phyloP scores from a whole-genome alignment of 1,140 invertebrate species.

The Camponotus pennsylvanicus region DNA sequence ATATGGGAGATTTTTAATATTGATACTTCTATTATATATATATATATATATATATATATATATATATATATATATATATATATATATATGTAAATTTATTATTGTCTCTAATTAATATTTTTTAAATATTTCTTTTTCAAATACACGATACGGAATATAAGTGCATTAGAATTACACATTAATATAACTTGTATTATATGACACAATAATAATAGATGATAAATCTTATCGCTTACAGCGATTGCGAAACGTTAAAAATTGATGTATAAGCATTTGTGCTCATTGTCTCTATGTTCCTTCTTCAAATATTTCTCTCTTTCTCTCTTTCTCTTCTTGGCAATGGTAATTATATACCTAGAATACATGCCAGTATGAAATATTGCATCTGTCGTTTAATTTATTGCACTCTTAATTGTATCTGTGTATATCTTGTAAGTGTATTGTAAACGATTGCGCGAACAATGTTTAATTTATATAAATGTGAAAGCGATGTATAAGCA shows the following conservation, averaged over 20 bases:
- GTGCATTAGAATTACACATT: conserved; percentile 20
- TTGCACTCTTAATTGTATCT: conserved; percentile 39
- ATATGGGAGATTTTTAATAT: not conserved
- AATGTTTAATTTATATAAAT: conserved; percentile 66
- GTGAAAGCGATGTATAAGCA: conserved; percentile 29
- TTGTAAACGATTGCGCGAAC: conserved; percentile 60
- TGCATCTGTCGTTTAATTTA: conserved; percentile 60
- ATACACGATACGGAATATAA: not conserved
- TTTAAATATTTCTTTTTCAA: not conserved
- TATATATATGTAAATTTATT: not conserved
- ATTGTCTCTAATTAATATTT: not conserved
- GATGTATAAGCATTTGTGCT: not conserved
- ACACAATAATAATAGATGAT: conserved; percentile 19
- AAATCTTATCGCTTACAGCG: not conserved
- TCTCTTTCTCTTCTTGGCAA: not conserved
- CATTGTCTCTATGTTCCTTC: conserved; percentile 29
- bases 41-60: too few species aligned
- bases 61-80: too few species aligned
- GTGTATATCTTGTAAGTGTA: conserved; percentile 52
- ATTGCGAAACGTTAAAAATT: conserved; percentile 36
- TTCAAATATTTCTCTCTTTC: not conserved
- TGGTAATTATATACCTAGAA: conserved; percentile 15
- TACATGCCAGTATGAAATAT: conserved; percentile 22
- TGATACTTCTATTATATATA: not conserved
- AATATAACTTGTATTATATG: conserved; percentile 14